Evolutionary conservation across 2,888 invertebrate species (phyloP).

Genomic region (Amblyjoppa fuscipennis): DNA sequence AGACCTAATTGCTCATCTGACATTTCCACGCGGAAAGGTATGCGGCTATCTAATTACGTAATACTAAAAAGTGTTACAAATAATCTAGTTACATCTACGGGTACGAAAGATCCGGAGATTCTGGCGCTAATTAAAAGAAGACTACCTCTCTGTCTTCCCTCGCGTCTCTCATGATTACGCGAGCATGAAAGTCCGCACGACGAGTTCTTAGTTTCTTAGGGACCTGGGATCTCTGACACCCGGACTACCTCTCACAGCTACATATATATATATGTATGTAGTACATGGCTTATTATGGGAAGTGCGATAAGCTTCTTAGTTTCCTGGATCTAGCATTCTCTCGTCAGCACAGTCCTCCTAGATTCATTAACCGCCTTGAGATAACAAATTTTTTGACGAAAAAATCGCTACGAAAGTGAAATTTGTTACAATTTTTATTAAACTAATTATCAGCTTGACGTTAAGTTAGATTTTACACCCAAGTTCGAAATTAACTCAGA

Average conservation of each 20-base stretch:
- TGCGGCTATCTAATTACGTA: constrained; percentile 1
- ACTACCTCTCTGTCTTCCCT: background rate
- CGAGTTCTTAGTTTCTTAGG: constrained; percentile 26
- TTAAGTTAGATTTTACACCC: background rate
- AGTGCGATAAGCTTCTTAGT: constrained; percentile 35
- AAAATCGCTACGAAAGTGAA: background rate
- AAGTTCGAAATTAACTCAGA: too few relatives aligned
- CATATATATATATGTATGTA: background rate
- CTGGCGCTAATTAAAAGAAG: constrained; percentile 37
- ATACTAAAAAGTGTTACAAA: constrained; percentile 6
- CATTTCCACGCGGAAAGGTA: background rate
- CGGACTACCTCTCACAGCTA: constrained; percentile 17
- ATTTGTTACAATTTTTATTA: background rate
- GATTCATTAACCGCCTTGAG: background rate
- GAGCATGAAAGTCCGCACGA: constrained; percentile 37
- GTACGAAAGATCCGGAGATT: constrained; percentile 37
- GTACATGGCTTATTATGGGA: constrained; percentile 13
- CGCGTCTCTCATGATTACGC: constrained; percentile 41
- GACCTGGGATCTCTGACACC: constrained; percentile 16
- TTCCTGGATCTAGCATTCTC: constrained; percentile 30
- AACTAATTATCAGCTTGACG: background rate
- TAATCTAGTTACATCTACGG: constrained; percentile 14
- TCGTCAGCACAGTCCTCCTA: constrained; percentile 12
- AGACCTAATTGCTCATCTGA: background rate
- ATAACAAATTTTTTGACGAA: background rate